A percentile compares a stretch with the other conserved stretches of the same genome.
These are phyloP conservation scores for Perizoma affinitatum DNA, from an alignment of 2,888 invertebrate genomes.

Conservation along the genomic window DNA sequence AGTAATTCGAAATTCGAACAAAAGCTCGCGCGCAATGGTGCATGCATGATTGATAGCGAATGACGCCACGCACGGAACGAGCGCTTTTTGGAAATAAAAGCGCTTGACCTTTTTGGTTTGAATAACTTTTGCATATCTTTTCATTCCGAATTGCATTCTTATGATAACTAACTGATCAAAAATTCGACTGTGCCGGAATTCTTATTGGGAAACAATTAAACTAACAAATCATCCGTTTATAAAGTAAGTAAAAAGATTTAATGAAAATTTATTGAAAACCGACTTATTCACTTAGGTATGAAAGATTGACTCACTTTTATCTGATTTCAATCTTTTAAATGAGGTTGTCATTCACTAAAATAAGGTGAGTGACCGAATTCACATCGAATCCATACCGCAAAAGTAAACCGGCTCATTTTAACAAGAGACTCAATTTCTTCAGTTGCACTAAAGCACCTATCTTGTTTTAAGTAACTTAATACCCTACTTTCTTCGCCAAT, in stretches of 20 bases:
- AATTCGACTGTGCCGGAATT: too few relatives aligned
- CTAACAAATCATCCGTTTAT: not conserved
- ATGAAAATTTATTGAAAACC: too few relatives aligned
- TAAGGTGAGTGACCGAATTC: too few relatives aligned
- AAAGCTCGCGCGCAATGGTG: slow-evolving; percentile 81
- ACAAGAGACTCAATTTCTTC: not conserved
- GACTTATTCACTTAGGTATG: too few relatives aligned
- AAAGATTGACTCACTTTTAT: too few relatives aligned
- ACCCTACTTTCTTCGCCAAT: slow-evolving; percentile 31
- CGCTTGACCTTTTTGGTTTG: slow-evolving; percentile 70
- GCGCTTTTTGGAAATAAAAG: slow-evolving; percentile 64
- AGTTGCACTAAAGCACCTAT: not conserved
- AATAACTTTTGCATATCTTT: slow-evolving; percentile 42
- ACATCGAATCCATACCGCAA: not conserved
- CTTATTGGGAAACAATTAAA: too few relatives aligned
- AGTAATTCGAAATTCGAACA: slow-evolving; percentile 78
- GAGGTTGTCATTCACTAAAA: too few relatives aligned
- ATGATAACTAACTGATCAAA: not conserved
- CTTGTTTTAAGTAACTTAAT: slow-evolving; percentile 20
- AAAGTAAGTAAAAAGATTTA: not conserved
- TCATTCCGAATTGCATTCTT: slow-evolving; percentile 7
- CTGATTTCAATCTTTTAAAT: too few relatives aligned
- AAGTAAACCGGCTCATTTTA: not conserved
- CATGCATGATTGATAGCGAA: slow-evolving; percentile 82
- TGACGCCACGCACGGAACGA: slow-evolving; percentile 69